Base-by-base conservation (phyloP, 2,113 vertebrate species). In the Dromaius novaehollandiae region DNA sequence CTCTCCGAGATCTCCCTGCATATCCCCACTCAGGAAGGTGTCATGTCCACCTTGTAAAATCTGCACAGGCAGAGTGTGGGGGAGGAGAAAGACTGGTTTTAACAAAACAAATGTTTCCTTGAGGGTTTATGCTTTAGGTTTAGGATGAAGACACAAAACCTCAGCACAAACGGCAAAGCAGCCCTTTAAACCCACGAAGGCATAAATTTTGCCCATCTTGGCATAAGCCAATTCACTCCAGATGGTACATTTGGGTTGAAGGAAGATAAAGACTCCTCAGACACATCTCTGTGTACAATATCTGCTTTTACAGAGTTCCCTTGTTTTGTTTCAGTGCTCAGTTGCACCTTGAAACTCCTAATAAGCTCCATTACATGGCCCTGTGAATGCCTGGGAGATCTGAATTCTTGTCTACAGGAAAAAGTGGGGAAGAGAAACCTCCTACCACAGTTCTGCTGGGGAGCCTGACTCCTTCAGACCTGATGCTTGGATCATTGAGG, bases 181-280 rank as follows among this genome's bases (percentile, higher is more conserved):
- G 50, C 40, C 84, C 60, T 91, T 77, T 78, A 96, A 95, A 87
- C 34, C 30, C 44, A 74, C 34, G 34, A 77, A 50, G 34, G 38
- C 53, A 89, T 70, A 86, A 86, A 83, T 96, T 96, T 95, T 77
- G 40, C 50, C 71, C 36, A 64, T 66, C 79, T 88, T 93, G 86
- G 76, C 85, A 50, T 71, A 82, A 85, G 50, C 82, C 89, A 88
- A n/a, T 88, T 95, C 68, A 88, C 63, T 93, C 82, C 96, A 95
- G 95, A 93, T 83, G 91, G 82, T 48, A 90, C 36, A 55, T 90
- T 83, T 88, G 64, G 10, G 80, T 68, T 86, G 88, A 86, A 83
- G 86, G 64, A 73, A 95, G 95, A 93, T 95, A 78, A 93, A 86
- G 58, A 86, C 77, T 90, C 82, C 86, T 94, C 71, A 91, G 82